Evolutionary conservation across 2,888 invertebrate species (phyloP).

Genomic region (Auanema sp.): DNA sequence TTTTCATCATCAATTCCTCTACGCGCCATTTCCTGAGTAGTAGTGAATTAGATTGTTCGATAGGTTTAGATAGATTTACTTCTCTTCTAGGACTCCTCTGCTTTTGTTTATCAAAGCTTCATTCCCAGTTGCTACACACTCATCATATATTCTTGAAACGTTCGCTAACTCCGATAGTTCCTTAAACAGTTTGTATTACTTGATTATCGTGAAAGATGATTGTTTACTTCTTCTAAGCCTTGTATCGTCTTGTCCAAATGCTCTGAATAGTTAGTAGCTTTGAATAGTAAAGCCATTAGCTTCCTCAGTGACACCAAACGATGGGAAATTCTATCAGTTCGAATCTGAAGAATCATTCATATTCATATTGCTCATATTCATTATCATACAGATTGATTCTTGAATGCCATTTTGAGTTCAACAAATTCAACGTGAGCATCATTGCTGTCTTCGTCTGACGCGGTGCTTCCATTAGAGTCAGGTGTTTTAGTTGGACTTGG

Average conservation of each 20-base stretch:
- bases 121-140: conserved; percentile 32
- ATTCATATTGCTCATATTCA: not conserved
- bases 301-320: conserved; percentile 29
- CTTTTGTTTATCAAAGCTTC: conserved; percentile 35
- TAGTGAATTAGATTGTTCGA: conserved; percentile 12
- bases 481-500: not conserved
- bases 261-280: conserved; percentile 28
- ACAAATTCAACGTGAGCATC: conserved; percentile 27
- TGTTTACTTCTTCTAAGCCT: conserved; percentile 17
- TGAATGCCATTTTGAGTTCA: conserved; percentile 36
- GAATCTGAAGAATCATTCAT: conserved; percentile 21
- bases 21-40: conserved; percentile 18
- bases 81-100: conserved; percentile 36
- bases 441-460: conserved; percentile 14
- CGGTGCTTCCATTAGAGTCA: not conserved
- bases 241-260: conserved; percentile 27
- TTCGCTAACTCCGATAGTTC: conserved; percentile 29
- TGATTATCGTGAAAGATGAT: conserved; percentile 3
- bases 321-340: conserved; percentile 37
- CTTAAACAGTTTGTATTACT: not conserved
- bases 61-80: too few relatives aligned
- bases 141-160: conserved; percentile 30
- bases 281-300: conserved; percentile 26
- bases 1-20: conserved; percentile 15
- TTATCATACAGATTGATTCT: conserved; percentile 33